These are phyloP conservation scores for Drosophila sulfurigaster DNA, from an alignment of 1,140 invertebrate genomes.

Conservation along the genomic window DNA sequence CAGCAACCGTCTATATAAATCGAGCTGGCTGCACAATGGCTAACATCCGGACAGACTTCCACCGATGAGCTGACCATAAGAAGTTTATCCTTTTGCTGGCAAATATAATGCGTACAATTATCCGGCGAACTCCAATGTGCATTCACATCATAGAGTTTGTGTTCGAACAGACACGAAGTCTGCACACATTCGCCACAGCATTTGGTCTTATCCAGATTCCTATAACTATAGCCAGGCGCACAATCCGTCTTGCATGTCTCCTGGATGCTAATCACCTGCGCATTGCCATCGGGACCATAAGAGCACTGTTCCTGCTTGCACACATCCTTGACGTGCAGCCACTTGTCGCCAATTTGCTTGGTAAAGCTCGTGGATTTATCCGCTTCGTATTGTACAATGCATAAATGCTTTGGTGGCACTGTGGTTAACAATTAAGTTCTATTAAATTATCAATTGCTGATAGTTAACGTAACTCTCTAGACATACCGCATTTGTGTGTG, in stretches of 20 bases:
- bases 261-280: slow-evolving; percentile 86
- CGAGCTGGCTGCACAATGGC: slow-evolving; percentile 86
- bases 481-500: slow-evolving; percentile 88
- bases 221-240: slow-evolving; percentile 87
- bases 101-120: slow-evolving; percentile 87
- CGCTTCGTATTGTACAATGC: slow-evolving; percentile 86
- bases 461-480: neutral
- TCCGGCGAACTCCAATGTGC: slow-evolving; percentile 88
- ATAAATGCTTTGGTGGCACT: slow-evolving; percentile 90
- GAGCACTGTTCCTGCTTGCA: slow-evolving; percentile 88
- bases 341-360: slow-evolving; percentile 86
- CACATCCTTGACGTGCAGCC: slow-evolving; percentile 85
- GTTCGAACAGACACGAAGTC: slow-evolving; percentile 88
- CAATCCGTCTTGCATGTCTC: slow-evolving; percentile 87
- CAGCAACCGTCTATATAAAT: slow-evolving; percentile 88
- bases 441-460: slow-evolving; percentile 4
- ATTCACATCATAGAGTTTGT: slow-evolving; percentile 86
- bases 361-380: slow-evolving; percentile 86
- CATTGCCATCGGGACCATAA: slow-evolving; percentile 85
- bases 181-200: slow-evolving; percentile 91
- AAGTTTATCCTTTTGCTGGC: slow-evolving; percentile 62
- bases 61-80: slow-evolving; percentile 86
- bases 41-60: slow-evolving; percentile 88
- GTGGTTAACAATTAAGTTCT: neutral
- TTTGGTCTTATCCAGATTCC: slow-evolving; percentile 67